Evolutionary conservation across 2,888 invertebrate species (phyloP), one percentile per base, ranked within the genome.

Genomic region (Hecatera dysodea): DNA sequence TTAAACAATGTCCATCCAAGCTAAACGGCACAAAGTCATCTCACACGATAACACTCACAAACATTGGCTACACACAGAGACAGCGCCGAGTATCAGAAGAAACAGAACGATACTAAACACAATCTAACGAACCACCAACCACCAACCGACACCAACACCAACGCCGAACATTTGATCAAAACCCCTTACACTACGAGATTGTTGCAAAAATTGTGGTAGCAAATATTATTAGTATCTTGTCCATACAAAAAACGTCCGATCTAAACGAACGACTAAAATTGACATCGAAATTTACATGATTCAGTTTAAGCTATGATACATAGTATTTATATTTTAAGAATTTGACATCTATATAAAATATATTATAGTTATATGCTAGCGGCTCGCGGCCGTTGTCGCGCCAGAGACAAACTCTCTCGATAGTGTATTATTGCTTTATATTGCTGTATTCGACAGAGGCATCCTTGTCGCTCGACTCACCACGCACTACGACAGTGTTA

Each of bases 291-390:
- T 93, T 93, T 95, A 94, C 94, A 95, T 90, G 91, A 93, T 90
- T 91, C 88, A 86, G 82, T 92, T 91, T 93, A 94, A 93, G 94
- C 95, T 95, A 94, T 94, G 90, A 92, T 94, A 95, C 94, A 94
- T 84, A 89, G 88, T 90, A 88, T 90, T 90, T 88, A 88, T 87
- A 88, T 84, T 85, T 92, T 89, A 93, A 90, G 92, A 94, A 93
- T 93, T 93, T 90, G 93, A 95, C 94, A 92, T 94, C 94, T 95
- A 94, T 94, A 94, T 93, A 94, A 94, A 94, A 94, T 94, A 94
- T 94, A 93, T 86, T 86, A 81, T 84, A 86, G 85, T 88, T 85
- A 86, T 75, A 84, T 67, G 83, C 85, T 86, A 86, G 87, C 80
- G 64, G 53, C 61, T 22, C 53, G 39, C 27, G 64, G 59, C 69